These are phyloP conservation scores for Typhlichthys subterraneus DNA, from an alignment of 2,797 vertebrate genomes.

Conservation along the genomic window DNA sequence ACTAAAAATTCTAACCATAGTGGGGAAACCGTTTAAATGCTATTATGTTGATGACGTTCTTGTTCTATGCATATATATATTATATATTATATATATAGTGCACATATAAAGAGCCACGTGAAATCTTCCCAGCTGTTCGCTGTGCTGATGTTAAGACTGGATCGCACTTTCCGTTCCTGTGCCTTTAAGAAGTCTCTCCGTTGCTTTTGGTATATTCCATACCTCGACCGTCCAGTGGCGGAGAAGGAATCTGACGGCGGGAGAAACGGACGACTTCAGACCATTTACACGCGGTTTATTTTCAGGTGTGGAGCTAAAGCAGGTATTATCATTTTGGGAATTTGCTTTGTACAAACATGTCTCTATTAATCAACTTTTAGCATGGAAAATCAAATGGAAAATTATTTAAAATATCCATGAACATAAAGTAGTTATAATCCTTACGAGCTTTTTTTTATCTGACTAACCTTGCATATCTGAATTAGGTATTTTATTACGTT, in stretches of 20 bases:
- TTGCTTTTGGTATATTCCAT: slow-evolving; percentile 57
- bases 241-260: slow-evolving; percentile 58
- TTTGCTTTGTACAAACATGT: slow-evolving; percentile 3
- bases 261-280: slow-evolving; percentile 13
- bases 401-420: not conserved
- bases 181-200: slow-evolving; percentile 68
- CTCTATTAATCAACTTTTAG: not conserved
- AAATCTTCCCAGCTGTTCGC: not conserved
- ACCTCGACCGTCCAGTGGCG: slow-evolving; percentile 61
- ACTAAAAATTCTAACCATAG: not conserved
- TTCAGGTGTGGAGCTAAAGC: slow-evolving; percentile 41
- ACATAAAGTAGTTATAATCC: too few relatives aligned
- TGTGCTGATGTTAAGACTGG: slow-evolving; percentile 9
- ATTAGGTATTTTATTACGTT: not conserved
- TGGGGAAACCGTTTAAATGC: not conserved
- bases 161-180: slow-evolving; percentile 65
- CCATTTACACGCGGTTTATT: slow-evolving; percentile 20
- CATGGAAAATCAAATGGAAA: not conserved
- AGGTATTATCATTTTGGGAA: slow-evolving; percentile 47
- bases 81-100: too few relatives aligned
- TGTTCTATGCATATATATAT: too few relatives aligned
- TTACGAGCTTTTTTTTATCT: too few relatives aligned
- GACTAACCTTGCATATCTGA: too few relatives aligned
- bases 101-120: not conserved
- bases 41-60: too few relatives aligned